These are phyloP conservation scores for Habropoda laboriosa DNA, from an alignment of 1,140 invertebrate species.

Conservation along the genomic window DNA sequence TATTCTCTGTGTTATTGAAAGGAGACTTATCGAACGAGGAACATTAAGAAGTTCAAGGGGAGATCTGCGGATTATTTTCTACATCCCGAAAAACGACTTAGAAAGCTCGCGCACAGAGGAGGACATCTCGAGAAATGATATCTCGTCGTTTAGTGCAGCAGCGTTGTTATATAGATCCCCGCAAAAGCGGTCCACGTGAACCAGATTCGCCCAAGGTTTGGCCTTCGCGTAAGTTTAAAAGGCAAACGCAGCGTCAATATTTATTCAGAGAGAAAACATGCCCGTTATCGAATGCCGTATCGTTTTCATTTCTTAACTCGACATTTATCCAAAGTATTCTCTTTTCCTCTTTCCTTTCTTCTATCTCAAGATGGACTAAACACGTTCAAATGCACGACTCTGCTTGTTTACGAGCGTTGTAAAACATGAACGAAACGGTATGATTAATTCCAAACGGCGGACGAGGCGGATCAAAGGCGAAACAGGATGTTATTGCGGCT, in stretches of 20 bases:
- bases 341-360: too few relatives aligned
- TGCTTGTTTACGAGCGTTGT: neutral
- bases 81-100: neutral
- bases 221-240: neutral
- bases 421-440: neutral
- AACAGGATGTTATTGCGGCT: conserved; percentile 6
- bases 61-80: neutral
- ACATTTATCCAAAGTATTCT: neutral
- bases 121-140: too few relatives aligned
- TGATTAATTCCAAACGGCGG: neutral
- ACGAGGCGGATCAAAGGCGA: neutral
- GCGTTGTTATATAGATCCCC: neutral
- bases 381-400: too few relatives aligned
- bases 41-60: too few relatives aligned
- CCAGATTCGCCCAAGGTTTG: neutral
- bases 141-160: neutral
- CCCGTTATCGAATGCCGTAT: neutral
- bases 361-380: too few relatives aligned
- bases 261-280: neutral
- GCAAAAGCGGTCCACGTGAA: neutral
- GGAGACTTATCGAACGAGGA: too few relatives aligned
- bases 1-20: too few relatives aligned
- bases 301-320: neutral
- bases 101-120: neutral
- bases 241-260: neutral